A percentile compares a stretch with the other conserved stretches of the same genome.
Conservation (phyloP, 2,113 vertebrate genomes). For the Phyllostomus discolor region DNA sequence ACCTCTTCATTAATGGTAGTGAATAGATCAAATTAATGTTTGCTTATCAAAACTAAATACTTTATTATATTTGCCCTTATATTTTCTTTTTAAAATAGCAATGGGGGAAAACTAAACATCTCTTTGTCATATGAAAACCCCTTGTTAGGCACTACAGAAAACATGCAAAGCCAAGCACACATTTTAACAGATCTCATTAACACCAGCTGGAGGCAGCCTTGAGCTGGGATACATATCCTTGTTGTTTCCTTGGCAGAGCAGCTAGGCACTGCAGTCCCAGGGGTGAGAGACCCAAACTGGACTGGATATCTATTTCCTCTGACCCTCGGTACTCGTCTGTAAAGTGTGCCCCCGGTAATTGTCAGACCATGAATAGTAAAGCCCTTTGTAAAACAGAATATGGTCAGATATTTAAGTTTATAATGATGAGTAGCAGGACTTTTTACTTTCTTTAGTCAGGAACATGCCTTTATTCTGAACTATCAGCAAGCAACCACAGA, state of each 20-base stretch:
- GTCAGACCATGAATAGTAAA: not conserved
- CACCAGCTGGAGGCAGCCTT: not conserved
- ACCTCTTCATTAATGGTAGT: not conserved
- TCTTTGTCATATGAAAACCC: slow-evolving; percentile 26
- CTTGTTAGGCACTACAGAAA: not conserved
- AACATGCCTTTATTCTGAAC: not conserved
- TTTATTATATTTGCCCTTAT: not conserved
- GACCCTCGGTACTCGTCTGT: not conserved
- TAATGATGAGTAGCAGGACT: not conserved
- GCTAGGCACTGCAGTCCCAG: not conserved
- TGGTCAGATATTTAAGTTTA: slow-evolving; percentile 2
- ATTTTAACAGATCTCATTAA: not conserved
- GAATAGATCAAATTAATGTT: not conserved
- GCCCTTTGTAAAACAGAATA: not conserved
- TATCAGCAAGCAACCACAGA: not conserved
- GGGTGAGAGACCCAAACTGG: not conserved
- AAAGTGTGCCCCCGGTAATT: not conserved
- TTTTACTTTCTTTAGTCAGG: not conserved
- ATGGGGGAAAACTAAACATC: not conserved
- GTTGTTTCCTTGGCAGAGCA: not conserved
- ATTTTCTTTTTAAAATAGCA: slow-evolving; percentile 14
- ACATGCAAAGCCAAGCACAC: not conserved
- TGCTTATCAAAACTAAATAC: not conserved
- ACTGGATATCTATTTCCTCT: not conserved
- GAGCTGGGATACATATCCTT: not conserved